Base-by-base conservation (phyloP, 2,797 vertebrate species). In the Naso thynnoides region DNA sequence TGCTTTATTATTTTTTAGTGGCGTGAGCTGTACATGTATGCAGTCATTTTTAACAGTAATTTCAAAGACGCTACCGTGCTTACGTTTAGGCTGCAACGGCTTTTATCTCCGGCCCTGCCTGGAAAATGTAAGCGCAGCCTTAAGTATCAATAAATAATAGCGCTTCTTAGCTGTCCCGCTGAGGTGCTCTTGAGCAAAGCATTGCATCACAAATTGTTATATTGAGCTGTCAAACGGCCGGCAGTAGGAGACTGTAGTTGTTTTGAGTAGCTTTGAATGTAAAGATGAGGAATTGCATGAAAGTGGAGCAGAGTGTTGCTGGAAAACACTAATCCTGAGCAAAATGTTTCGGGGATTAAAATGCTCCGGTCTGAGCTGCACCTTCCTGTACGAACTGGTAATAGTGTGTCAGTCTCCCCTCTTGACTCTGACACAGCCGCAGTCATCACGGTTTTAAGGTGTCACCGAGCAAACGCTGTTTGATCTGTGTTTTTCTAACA, bases 331-430 rank as follows among this genome's bases (percentile, higher is more conserved):
- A 62, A 69, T 75, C 60, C 78, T 19, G 4, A 38, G 27, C 8
- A 50, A 61, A 72, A 61, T 55, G 38, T 59, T 53, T 79, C 26
- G 57, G 54, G 62, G 77, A 83, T 83, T 83, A 53, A 79, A 76
- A 53, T 38, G 59, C 19, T 57, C 50, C 7, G 5, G 50, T 61
- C 31, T n/a, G 18, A 48, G 49, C 49, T 38, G 67, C 24, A 55
- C 16, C 33, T 72, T 48, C 26, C 44, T 50, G 26, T 50, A n/a
- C 58, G 56, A 54, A 48, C 60, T 15, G 24, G 10, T 36, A 38
- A 48, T 31, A 5, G 66, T 11, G 6, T 72, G 38, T 57, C 52
- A 23, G 57, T 33, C 24, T 27, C 57, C 27, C 23, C 23, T 24
- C 41, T 56, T 11, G 7, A 42, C 24, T 41, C n/a, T 54, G 21